A percentile compares a stretch with the other conserved stretches of the same genome.
Evolutionary conservation across 1,140 invertebrate species (phyloP).

Genomic region (Monochamus saltuarius): DNA sequence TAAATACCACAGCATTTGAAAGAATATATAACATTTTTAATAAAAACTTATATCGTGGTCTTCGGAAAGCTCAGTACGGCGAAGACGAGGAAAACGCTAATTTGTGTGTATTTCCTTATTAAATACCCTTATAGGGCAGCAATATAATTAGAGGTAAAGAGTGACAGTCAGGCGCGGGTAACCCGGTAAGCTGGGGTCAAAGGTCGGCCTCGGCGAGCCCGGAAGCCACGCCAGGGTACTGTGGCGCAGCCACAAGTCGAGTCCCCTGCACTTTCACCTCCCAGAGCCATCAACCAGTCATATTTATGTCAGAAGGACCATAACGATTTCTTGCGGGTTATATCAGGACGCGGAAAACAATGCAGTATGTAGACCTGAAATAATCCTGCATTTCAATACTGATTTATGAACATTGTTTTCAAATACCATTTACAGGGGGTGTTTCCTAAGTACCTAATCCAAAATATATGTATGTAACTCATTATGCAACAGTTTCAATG

Average conservation of each 20-base stretch:
- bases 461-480: too few species aligned
- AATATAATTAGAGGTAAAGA: constrained; percentile 8
- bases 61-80: too few species aligned
- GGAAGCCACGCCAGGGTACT: constrained; percentile 7
- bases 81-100: constrained; percentile 12
- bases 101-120: constrained; percentile 17
- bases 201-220: constrained; percentile 11
- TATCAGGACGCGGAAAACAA: background rate
- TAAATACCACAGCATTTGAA: background rate
- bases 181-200: constrained; percentile 4
- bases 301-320: constrained; percentile 10
- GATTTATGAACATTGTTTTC: background rate
- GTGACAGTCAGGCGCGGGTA: constrained; percentile 1
- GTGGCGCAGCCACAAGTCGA: background rate
- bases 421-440: too few species aligned
- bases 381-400: background rate
- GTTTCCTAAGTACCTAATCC: too few species aligned
- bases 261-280: constrained; percentile 12
- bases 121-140: constrained; percentile 14
- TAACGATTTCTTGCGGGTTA: background rate
- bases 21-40: constrained; percentile 1
- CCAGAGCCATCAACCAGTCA: constrained; percentile 6
- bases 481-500: too few species aligned
- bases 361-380: background rate
- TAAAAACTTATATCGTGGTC: too few species aligned